A percentile compares a stretch with the other conserved stretches of the same genome.
phyloP scores from a whole-genome alignment of 2,888 invertebrate genomes.

The Ophioninae sp. region DNA sequence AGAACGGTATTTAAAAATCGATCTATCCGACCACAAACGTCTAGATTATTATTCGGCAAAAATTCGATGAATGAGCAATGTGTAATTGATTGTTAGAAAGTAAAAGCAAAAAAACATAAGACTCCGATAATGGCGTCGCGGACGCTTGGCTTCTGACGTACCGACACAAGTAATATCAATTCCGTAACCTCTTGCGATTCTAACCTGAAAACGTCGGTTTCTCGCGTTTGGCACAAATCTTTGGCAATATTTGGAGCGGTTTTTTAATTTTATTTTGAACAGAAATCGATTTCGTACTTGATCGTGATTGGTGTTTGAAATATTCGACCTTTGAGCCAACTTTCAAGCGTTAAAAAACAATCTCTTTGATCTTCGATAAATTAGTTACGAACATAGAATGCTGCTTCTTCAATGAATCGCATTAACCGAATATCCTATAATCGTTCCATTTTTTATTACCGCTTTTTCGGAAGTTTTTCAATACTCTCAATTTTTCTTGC shows the following conservation, averaged over 20 bases:
- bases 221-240: background rate
- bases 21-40: background rate
- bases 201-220: slow-evolving; percentile 12
- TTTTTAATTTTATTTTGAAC: background rate
- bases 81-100: background rate
- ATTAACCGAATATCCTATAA: background rate
- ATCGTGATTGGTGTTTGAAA: slow-evolving; percentile 23
- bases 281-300: background rate
- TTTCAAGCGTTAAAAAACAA: slow-evolving; percentile 15
- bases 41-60: background rate
- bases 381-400: too few species aligned
- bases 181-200: background rate
- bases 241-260: background rate
- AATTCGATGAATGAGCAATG: background rate
- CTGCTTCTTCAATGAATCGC: background rate
- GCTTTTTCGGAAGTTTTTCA: background rate
- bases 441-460: background rate
- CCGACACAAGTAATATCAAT: background rate
- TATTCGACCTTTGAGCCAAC: slow-evolving; percentile 22
- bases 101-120: background rate
- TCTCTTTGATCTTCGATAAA: background rate
- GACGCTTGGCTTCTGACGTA: slow-evolving; percentile 1
- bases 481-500: too few species aligned
- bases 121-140: slow-evolving; percentile 15
- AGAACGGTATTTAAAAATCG: background rate